Base-by-base conservation (phyloP, 2,888 invertebrate genomes). In the Leptinotarsa haldemani region DNA sequence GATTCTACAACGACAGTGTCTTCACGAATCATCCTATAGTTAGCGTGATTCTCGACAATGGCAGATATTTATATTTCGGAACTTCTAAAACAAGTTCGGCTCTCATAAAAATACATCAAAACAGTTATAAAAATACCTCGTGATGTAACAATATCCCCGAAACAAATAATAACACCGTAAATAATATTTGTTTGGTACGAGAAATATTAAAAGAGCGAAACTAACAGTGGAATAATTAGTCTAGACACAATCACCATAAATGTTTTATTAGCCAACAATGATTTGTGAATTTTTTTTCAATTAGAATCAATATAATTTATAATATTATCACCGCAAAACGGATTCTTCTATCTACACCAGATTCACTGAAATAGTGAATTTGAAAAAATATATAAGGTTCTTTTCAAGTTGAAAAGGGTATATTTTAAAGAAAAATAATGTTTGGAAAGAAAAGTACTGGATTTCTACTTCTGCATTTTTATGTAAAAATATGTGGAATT, bases 221-320 rank as follows among this genome's bases (percentile, higher is more conserved):
- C 68, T 65, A 71, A 69, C 52, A 30, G 47, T 53, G 63, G 40
- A 68, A 72, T 72, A 73, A 71, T 74, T 72, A 76, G 75, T 77
- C 74, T 76, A 74, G 75, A 74, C 74, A 48, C 25, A 71, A 74
- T 74, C 69, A 73, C 65, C 71, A 69, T 77, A 75, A 76, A 74
- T 65, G 66, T 72, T 72, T 74, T 70, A 70, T 69, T 46, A 47
- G 30, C 61, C 68, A 68, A 69, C 52, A 46, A 65, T 74, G 58
- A 74, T 74, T 74, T 71, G 71, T 68, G 50, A 46, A 65, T 48
- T 48, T 68, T 30, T 63, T 18, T 16, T 7, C n/a, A 53, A 73
- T 47, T 70, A 58, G 50, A 46, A 22, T 20, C n/a, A 50, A 20
- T 40, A 61, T 65, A 70, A 70, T 47, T 67, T 66, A 66, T 70